phyloP scores from a whole-genome alignment of 2,113 vertebrate genomes.

The Crotalus viridis region DNA sequence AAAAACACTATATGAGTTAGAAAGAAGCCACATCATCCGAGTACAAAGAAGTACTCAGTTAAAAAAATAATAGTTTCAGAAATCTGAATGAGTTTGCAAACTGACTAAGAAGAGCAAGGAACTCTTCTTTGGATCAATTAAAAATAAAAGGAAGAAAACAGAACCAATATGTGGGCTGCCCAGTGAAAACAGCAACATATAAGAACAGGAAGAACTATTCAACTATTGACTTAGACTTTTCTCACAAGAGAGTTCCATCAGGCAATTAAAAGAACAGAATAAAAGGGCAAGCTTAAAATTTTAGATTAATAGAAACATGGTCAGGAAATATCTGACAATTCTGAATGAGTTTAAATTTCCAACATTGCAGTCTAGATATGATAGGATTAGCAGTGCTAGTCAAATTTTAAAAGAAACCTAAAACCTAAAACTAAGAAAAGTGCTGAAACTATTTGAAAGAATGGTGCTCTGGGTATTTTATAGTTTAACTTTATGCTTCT shows the following conservation, averaged over 20 bases:
- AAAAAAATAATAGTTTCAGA: background rate
- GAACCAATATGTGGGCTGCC: background rate
- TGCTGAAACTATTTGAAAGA: background rate
- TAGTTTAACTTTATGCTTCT: background rate
- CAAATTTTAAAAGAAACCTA: background rate
- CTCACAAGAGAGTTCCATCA: background rate
- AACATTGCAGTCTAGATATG: background rate
- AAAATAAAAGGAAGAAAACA: background rate
- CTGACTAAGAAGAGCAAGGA: background rate
- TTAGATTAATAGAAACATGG: background rate
- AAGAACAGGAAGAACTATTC: background rate
- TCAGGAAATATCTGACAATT: background rate
- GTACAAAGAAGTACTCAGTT: background rate
- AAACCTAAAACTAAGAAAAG: no score
- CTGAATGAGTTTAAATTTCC: background rate
- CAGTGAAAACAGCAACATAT: background rate
- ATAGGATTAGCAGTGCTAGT: background rate
- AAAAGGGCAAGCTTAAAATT: background rate
- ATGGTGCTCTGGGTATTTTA: background rate
- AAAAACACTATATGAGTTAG: background rate
- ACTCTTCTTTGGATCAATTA: background rate
- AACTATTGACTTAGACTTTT: background rate
- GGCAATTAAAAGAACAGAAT: background rate
- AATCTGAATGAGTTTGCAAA: background rate
- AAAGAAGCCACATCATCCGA: background rate